A percentile compares a stretch with the other conserved stretches of the same genome.
Evolutionary conservation across 2,888 invertebrate genomes (phyloP).

Genomic region (Temnothorax rugatulus): DNA sequence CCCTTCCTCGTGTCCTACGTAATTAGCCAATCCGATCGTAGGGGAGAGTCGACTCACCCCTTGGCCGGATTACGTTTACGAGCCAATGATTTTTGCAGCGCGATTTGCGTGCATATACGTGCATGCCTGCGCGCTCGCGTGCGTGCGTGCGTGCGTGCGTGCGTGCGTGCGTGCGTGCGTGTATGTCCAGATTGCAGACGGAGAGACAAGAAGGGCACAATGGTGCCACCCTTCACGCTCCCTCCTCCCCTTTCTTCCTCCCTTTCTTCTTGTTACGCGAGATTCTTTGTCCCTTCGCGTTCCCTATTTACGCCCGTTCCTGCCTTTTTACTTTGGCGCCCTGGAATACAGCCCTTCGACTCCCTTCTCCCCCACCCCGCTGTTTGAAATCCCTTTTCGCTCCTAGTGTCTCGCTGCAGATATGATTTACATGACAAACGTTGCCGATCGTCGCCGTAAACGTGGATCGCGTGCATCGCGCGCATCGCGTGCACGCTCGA

Average conservation of each 20-base stretch:
- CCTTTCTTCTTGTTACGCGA: slow-evolving; percentile 8
- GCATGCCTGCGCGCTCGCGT: not conserved
- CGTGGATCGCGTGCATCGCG: slow-evolving; percentile 35
- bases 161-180: slow-evolving; percentile 13
- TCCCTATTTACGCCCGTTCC: slow-evolving; percentile 47
- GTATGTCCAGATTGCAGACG: slow-evolving; percentile 61
- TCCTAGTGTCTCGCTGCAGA: slow-evolving; percentile 19
- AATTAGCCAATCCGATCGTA: slow-evolving; percentile 83
- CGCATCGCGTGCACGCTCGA: slow-evolving; percentile 38
- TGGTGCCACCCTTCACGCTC: slow-evolving; percentile 47
- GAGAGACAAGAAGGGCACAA: slow-evolving; percentile 62
- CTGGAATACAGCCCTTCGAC: not conserved
- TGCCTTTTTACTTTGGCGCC: slow-evolving; percentile 47
- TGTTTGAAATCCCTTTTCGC: not conserved
- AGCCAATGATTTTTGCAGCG: slow-evolving; percentile 78
- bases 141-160: not conserved
- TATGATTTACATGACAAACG: slow-evolving; percentile 63
- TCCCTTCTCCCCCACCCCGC: not conserved
- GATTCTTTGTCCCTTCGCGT: slow-evolving; percentile 34
- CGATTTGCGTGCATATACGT: slow-evolving; percentile 34
- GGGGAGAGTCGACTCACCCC: slow-evolving; percentile 61
- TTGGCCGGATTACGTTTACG: slow-evolving; percentile 64
- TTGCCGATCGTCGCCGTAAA: slow-evolving; percentile 25
- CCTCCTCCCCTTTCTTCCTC: slow-evolving; percentile 23
- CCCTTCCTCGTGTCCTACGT: slow-evolving; percentile 67